phyloP scores from a whole-genome alignment of 2,797 vertebrate species.

The Tolypeutes matacus region DNA sequence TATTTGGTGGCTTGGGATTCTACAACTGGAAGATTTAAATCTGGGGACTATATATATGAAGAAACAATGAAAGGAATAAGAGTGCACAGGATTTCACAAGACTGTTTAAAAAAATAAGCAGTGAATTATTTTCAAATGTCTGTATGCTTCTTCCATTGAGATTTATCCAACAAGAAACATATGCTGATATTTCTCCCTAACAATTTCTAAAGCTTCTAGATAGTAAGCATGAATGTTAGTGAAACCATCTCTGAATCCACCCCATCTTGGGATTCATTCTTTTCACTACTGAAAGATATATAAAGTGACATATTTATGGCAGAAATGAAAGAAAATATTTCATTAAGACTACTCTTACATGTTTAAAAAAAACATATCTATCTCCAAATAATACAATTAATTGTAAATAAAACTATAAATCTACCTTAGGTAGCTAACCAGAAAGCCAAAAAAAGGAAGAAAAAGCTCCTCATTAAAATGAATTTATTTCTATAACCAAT shows the following conservation, averaged over 20 bases:
- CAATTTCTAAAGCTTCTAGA: conserved; percentile 76
- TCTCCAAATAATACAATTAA: conserved; percentile 41
- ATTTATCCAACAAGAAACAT: conserved; percentile 68
- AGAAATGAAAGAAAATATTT: conserved; percentile 30
- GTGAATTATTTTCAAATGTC: conserved; percentile 66
- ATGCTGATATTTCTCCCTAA: conserved; percentile 71
- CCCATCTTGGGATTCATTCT: conserved; percentile 63
- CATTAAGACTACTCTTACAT: neutral
- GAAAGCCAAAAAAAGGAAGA: neutral
- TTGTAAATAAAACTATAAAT: conserved; percentile 46
- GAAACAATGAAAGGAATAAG: neutral
- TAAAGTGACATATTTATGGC: conserved; percentile 61
- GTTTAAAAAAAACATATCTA: conserved; percentile 57
- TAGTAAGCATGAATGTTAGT: conserved; percentile 74
- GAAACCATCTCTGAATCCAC: conserved; percentile 69
- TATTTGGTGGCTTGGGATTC: neutral
- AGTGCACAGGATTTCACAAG: neutral
- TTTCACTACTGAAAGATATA: conserved; percentile 75
- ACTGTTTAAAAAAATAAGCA: neutral
- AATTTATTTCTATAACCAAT: conserved; percentile 59
- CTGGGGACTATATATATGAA: neutral
- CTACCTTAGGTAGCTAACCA: neutral
- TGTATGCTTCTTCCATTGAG: conserved; percentile 63
- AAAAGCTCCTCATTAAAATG: conserved; percentile 43
- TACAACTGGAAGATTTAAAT: neutral